Conservation (phyloP, 1,140 invertebrate species). For the Dendroctonus valens region DNA sequence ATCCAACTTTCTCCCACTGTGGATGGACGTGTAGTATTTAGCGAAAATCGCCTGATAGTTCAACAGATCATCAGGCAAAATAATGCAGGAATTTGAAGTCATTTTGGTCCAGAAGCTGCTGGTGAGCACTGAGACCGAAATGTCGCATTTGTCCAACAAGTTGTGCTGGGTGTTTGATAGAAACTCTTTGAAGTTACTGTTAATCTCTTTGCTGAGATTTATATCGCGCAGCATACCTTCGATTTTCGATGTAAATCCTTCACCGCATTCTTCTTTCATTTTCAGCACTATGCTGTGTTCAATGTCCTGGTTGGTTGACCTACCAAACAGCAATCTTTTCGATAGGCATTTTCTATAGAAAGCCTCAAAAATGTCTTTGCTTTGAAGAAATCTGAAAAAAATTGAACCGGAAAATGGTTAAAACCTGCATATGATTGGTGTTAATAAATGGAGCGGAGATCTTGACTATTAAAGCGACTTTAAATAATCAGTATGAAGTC, state of each 20-base stretch:
- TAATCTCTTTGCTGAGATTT: constrained; percentile 95
- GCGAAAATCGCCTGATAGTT: constrained; percentile 92
- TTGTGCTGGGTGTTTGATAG: constrained; percentile 54
- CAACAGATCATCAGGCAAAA: constrained; percentile 84
- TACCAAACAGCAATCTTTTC: constrained; percentile 91
- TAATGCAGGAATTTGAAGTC: constrained; percentile 86
- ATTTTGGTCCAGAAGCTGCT: constrained; percentile 97
- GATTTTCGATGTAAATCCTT: constrained; percentile 92
- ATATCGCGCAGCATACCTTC: constrained; percentile 99
- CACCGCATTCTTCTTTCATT: constrained; percentile 95
- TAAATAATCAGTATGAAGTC: too few species aligned
- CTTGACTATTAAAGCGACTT: too few species aligned
- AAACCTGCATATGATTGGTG: background rate
- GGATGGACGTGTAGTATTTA: constrained; percentile 94
- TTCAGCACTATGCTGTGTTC: constrained; percentile 98
- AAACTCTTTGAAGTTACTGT: constrained; percentile 83
- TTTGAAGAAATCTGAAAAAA: constrained; percentile 82
- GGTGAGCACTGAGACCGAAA: constrained; percentile 92
- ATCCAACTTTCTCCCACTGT: constrained; percentile 92
- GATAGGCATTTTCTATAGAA: constrained; percentile 99
- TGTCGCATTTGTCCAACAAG: constrained; percentile 64
- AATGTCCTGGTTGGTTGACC: constrained; percentile 97
- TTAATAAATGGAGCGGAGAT: too few species aligned
- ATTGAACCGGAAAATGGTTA: background rate
- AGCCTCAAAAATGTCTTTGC: constrained; percentile 98